Conservation (phyloP, 2,113 vertebrate genomes). For the Leucopsar rothschildi region DNA sequence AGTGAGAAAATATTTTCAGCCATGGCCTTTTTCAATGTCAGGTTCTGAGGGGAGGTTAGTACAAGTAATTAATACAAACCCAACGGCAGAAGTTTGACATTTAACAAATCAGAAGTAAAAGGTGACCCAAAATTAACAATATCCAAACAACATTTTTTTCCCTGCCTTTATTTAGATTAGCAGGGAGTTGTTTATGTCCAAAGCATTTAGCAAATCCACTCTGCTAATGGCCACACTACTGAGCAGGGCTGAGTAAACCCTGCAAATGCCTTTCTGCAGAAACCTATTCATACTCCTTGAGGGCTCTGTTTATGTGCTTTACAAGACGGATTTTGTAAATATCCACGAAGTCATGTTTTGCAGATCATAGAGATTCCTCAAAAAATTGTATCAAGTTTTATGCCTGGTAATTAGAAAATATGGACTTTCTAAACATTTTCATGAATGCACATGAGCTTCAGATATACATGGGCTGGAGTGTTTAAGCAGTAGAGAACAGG, state of each 20-base stretch:
- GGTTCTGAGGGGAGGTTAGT: neutral
- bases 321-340: neutral
- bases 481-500: neutral
- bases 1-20: constrained; percentile 14
- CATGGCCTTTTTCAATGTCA: constrained; percentile 19
- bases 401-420: neutral
- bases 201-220: neutral
- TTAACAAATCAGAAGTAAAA: constrained; percentile 17
- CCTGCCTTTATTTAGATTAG: neutral
- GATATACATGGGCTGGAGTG: neutral
- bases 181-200: neutral
- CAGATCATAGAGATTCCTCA: neutral
- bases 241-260: neutral
- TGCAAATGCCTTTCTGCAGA: neutral
- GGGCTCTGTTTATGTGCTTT: neutral
- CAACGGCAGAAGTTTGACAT: neutral
- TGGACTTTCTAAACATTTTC: neutral
- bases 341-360: neutral
- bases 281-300: neutral
- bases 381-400: neutral
- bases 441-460: neutral
- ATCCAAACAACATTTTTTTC: neutral
- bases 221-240: neutral
- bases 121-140: neutral
- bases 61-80: constrained; percentile 16